phyloP scores from a whole-genome alignment of 1,140 invertebrate species.

The Campodea augens region DNA sequence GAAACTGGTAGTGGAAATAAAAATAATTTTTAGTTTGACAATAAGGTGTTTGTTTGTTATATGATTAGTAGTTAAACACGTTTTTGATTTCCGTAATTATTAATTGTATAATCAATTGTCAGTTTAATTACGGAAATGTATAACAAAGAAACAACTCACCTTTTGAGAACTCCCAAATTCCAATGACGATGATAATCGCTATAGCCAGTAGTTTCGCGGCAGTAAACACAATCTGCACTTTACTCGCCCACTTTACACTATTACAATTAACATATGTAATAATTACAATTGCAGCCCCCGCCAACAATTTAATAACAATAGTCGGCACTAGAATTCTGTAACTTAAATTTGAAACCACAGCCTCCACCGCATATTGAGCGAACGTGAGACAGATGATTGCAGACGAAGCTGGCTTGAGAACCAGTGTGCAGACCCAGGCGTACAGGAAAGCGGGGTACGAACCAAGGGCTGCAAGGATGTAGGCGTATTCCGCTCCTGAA shows the following conservation, averaged over 20 bases:
- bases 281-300: slow-evolving; percentile 22
- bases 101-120: no score
- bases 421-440: slow-evolving; percentile 20
- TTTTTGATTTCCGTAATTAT: no score
- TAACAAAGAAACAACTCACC: slow-evolving; percentile 6
- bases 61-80: no score
- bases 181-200: slow-evolving; percentile 30
- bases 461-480: slow-evolving; percentile 18
- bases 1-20: no score
- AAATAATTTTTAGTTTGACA: no score
- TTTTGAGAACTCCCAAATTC: slow-evolving; percentile 26
- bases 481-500: slow-evolving; percentile 23
- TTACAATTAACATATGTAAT: slow-evolving; percentile 37
- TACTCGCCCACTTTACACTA: slow-evolving; percentile 33
- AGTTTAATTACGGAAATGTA: no score
- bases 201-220: slow-evolving; percentile 35
- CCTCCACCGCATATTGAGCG: slow-evolving; percentile 22
- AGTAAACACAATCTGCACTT: slow-evolving; percentile 39
- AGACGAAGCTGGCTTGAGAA: slow-evolving; percentile 19
- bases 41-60: no score
- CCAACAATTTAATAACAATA: slow-evolving; percentile 12
- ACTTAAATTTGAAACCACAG: no score
- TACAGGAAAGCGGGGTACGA: slow-evolving; percentile 20
- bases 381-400: slow-evolving; percentile 24
- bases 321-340: slow-evolving; percentile 13